Evolutionary conservation across 2,888 invertebrate genomes (phyloP).

Genomic region (Orchesella flavescens): DNA sequence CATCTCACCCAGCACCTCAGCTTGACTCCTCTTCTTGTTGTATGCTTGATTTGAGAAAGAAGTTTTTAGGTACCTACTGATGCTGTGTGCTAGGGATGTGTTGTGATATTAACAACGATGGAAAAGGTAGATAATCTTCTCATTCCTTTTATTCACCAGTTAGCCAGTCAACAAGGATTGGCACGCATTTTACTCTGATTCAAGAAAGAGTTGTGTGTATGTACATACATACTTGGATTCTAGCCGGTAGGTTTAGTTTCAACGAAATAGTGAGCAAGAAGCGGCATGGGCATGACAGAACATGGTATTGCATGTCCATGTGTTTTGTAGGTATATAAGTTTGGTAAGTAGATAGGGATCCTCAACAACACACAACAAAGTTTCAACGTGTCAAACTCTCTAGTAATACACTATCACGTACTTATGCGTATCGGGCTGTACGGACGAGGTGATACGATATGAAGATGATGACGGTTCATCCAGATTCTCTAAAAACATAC

Average conservation of each 20-base stretch:
- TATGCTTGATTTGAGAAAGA: constrained; percentile 43
- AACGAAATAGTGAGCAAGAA: neutral
- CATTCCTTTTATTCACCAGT: constrained; percentile 23
- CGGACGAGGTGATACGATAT: neutral
- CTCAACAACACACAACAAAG: constrained; percentile 47
- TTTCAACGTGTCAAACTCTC: constrained; percentile 24
- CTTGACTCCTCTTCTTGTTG: constrained; percentile 37
- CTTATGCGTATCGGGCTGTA: neutral
- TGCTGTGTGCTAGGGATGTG: constrained; percentile 23
- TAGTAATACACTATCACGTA: neutral
- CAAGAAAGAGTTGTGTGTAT: neutral
- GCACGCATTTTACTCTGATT: constrained; percentile 10
- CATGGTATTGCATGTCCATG: constrained; percentile 25
- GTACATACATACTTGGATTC: neutral
- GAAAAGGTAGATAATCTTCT: constrained; percentile 60
- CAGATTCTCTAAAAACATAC: neutral
- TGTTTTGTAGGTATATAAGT: constrained; percentile 1
- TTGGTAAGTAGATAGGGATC: constrained; percentile 43
- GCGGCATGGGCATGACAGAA: constrained; percentile 31
- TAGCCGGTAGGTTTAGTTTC: constrained; percentile 16
- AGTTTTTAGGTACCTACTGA: constrained; percentile 24
- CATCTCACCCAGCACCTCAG: constrained; percentile 35
- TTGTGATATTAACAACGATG: constrained; percentile 44
- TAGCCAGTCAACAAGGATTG: constrained; percentile 22
- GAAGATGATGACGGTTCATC: constrained; percentile 6